These are phyloP conservation scores for Hippocampus guttulatus DNA, from an alignment of 2,113 vertebrate species.

Conservation along the genomic window DNA sequence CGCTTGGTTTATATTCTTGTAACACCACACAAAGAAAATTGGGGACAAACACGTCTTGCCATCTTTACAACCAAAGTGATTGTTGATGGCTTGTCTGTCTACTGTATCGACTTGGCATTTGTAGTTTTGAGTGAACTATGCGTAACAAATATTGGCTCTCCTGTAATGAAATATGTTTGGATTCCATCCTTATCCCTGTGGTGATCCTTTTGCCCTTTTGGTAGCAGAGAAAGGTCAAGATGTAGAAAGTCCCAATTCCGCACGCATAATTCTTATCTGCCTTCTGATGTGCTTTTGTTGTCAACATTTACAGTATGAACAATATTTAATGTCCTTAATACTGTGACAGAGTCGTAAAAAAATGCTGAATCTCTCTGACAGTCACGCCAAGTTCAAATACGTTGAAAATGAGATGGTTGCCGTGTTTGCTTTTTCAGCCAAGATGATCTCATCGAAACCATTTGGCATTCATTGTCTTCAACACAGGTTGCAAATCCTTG, in stretches of 20 bases:
- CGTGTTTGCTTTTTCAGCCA: slow-evolving; percentile 15
- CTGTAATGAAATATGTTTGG: not conserved
- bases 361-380: not conserved
- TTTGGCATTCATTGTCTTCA: slow-evolving; percentile 8
- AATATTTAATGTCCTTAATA: not conserved
- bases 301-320: not conserved
- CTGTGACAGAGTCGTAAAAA: not conserved
- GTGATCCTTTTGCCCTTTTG: not conserved
- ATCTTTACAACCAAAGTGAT: not conserved
- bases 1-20: not conserved
- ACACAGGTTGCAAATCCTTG: slow-evolving; percentile 11
- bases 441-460: slow-evolving; percentile 22
- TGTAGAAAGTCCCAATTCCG: not conserved
- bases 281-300: not conserved
- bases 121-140: slow-evolving; percentile 3
- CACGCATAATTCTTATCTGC: not conserved
- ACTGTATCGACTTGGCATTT: not conserved
- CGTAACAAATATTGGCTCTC: not conserved
- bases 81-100: not conserved
- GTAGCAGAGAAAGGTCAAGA: not conserved
- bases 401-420: slow-evolving; percentile 2
- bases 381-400: not conserved
- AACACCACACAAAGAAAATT: not conserved
- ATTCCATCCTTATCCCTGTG: not conserved
- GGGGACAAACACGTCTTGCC: not conserved